Percentiles rank a stretch among this genome's conserved stretches.
phyloP scores from a whole-genome alignment of 1,140 invertebrate genomes.

The Ectropis grisescens region DNA sequence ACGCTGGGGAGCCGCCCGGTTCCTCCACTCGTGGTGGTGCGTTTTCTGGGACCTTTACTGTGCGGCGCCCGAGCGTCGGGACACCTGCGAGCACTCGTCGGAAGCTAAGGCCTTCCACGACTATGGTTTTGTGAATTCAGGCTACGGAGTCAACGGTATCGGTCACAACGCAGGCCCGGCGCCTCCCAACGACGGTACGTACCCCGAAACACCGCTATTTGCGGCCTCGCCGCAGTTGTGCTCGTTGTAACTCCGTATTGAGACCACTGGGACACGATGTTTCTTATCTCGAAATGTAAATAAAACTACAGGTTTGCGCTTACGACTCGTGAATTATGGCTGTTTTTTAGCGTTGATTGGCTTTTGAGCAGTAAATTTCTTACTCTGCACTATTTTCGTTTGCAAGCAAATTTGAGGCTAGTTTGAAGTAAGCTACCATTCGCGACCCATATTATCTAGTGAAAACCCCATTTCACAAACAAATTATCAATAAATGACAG shows the following conservation, averaged over 20 bases:
- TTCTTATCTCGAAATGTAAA: constrained; percentile 46
- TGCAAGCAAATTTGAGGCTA: too few relatives aligned
- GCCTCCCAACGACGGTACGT: constrained; percentile 92
- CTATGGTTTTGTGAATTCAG: constrained; percentile 97
- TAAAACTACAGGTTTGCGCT: constrained; percentile 14
- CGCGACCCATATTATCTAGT: too few relatives aligned
- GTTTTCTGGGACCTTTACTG: constrained; percentile 99
- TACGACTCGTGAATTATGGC: neutral
- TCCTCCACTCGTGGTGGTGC: constrained; percentile 99
- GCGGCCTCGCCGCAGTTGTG: constrained; percentile 25
- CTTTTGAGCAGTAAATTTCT: too few relatives aligned
- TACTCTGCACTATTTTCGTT: too few relatives aligned
- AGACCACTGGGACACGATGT: constrained; percentile 30
- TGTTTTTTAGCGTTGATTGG: neutral
- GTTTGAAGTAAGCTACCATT: too few relatives aligned
- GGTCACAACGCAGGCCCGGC: constrained; percentile 92
- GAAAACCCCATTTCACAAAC: too few relatives aligned
- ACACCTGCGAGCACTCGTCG: constrained; percentile 97
- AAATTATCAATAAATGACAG: too few relatives aligned
- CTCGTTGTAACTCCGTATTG: constrained; percentile 13
- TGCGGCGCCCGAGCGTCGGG: constrained; percentile 95
- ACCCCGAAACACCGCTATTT: constrained; percentile 9
- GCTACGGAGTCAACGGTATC: constrained; percentile 96
- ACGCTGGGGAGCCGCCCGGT: constrained; percentile 96
- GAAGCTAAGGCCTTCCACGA: constrained; percentile 99